Percentiles rank a stretch among this genome's conserved stretches.
Evolutionary conservation across 2,888 invertebrate genomes (phyloP).

Genomic region (Drosophila imparisetae): DNA sequence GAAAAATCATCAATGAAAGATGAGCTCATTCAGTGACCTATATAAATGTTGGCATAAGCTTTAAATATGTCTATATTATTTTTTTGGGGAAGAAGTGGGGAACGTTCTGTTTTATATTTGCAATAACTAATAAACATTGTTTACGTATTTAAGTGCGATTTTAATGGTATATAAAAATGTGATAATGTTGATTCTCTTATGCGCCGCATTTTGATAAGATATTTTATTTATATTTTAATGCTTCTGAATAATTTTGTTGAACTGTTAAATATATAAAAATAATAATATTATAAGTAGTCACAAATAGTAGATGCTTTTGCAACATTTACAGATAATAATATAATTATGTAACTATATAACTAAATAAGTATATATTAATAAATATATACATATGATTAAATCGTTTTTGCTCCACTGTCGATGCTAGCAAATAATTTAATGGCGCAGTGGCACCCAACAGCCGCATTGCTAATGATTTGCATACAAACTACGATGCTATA

Average conservation of each 20-base stretch:
- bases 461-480: constrained; percentile 43
- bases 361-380: background rate
- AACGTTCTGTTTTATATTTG: accelerated
- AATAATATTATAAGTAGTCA: no score
- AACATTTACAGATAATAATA: background rate
- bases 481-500: constrained; percentile 41
- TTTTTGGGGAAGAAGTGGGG: background rate
- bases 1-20: background rate
- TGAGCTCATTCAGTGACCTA: background rate
- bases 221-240: no score
- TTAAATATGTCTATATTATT: background rate
- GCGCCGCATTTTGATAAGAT: no score
- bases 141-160: background rate
- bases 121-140: background rate
- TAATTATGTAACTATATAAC: background rate
- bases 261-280: no score
- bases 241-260: no score
- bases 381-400: background rate
- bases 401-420: constrained; percentile 24
- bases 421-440: constrained; percentile 17
- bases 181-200: background rate
- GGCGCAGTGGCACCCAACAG: constrained; percentile 20
- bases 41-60: background rate
- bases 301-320: background rate
- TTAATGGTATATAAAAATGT: no score